Evolutionary conservation across 1,140 invertebrate species (phyloP).

Genomic region (Scaptomyza pallida): DNA sequence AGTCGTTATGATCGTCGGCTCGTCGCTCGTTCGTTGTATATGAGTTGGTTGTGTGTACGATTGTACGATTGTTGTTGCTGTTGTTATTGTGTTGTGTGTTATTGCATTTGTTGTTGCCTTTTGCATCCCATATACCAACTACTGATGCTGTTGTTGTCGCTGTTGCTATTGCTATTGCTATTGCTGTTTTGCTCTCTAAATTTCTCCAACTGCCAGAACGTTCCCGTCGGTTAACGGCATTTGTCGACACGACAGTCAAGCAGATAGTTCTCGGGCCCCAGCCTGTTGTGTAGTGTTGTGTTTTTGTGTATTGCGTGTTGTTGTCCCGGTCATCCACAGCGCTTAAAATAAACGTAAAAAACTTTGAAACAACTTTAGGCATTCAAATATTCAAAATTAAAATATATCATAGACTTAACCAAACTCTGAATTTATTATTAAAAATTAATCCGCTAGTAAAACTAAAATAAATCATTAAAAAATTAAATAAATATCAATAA

Average conservation of each 20-base stretch:
- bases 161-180: slow-evolving; percentile 55
- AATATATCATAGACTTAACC: no score
- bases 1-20: slow-evolving; percentile 74
- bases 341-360: no score
- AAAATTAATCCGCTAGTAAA: no score
- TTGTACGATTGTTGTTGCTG: slow-evolving; percentile 41
- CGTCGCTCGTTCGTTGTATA: slow-evolving; percentile 64
- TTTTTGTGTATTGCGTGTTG: slow-evolving; percentile 51
- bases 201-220: slow-evolving; percentile 21
- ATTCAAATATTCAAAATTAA: neutral
- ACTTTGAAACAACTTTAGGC: neutral
- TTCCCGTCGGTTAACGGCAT: slow-evolving; percentile 64
- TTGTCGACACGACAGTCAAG: slow-evolving; percentile 49
- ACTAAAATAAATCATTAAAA: no score
- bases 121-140: slow-evolving; percentile 31
- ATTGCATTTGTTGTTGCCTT: slow-evolving; percentile 54
- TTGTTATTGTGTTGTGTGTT: slow-evolving; percentile 66
- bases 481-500: neutral
- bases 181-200: slow-evolving; percentile 66
- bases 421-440: no score
- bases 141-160: slow-evolving; percentile 34
- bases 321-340: slow-evolving; percentile 35
- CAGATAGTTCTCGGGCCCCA: slow-evolving; percentile 45
- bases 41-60: slow-evolving; percentile 48
- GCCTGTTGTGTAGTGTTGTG: slow-evolving; percentile 49